phyloP scores from a whole-genome alignment of 2,113 vertebrate species.

The Aplodontia rufa region DNA sequence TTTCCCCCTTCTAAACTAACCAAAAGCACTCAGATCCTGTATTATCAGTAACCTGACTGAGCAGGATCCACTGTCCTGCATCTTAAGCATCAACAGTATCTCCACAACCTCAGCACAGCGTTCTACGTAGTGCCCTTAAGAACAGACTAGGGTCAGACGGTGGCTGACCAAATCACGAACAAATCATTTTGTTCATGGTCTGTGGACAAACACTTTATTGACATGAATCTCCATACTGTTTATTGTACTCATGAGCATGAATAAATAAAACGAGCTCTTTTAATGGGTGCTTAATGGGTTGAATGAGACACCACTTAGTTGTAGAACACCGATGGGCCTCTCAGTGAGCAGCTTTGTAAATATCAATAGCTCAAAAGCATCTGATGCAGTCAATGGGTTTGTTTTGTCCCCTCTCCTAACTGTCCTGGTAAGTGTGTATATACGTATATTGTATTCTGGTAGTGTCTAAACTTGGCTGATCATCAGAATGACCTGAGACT shows the following conservation, averaged over 20 bases:
- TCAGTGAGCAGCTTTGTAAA: neutral
- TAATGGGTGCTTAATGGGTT: neutral
- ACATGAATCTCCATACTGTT: neutral
- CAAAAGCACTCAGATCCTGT: neutral
- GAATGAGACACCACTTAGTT: neutral
- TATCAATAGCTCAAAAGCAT: neutral
- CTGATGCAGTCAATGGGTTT: neutral
- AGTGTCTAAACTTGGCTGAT: neutral
- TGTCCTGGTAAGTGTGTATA: neutral
- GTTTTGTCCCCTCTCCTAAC: neutral
- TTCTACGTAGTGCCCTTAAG: neutral
- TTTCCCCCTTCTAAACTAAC: neutral
- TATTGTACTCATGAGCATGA: neutral
- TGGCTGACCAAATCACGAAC: too few relatives aligned
- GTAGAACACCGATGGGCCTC: neutral
- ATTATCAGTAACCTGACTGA: neutral
- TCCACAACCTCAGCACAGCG: neutral
- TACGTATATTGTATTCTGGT: neutral
- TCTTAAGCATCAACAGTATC: neutral
- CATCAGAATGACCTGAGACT: neutral
- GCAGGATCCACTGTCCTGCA: neutral
- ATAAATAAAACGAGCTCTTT: conserved; percentile 20
- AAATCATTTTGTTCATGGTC: neutral
- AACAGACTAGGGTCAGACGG: neutral
- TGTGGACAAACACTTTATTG: conserved; percentile 20